Percentiles rank a stretch among this genome's conserved stretches.
phyloP scores from a whole-genome alignment of 2,113 vertebrate species.

The Steatornis caripensis region DNA sequence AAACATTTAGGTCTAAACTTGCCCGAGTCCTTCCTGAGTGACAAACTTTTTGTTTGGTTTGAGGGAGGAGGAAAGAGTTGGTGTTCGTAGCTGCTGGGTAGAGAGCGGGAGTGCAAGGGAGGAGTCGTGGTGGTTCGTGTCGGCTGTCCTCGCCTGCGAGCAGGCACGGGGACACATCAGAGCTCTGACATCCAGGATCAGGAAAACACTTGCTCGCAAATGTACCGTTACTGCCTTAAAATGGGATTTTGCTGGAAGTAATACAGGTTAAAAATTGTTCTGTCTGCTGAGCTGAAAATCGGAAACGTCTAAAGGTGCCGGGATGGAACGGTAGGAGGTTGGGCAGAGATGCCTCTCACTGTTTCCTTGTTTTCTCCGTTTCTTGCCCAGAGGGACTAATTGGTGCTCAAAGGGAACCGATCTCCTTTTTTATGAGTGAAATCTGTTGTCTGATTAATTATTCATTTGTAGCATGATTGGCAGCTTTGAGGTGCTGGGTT shows the following conservation, averaged over 20 bases:
- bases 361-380: background rate
- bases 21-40: background rate
- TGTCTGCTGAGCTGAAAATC: background rate
- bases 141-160: accelerated
- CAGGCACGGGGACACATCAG: background rate
- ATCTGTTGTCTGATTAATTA: constrained; percentile 77
- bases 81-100: accelerated
- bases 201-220: background rate
- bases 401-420: constrained; percentile 74
- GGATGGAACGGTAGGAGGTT: background rate
- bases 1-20: background rate
- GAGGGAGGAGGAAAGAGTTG: background rate
- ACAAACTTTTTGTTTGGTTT: background rate
- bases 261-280: background rate
- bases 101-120: accelerated
- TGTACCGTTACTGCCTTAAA: background rate
- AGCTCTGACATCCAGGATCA: background rate
- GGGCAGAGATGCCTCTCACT: background rate
- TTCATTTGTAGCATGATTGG: constrained; percentile 66
- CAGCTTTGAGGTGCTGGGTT: constrained; percentile 63
- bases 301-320: background rate
- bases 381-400: constrained; percentile 70
- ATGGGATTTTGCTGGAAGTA: background rate
- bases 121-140: accelerated
- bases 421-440: constrained; percentile 64